Evolutionary conservation across 92 coral and sea anemone species (phyloP).

Genomic region (Epizoanthus ramosus): DNA sequence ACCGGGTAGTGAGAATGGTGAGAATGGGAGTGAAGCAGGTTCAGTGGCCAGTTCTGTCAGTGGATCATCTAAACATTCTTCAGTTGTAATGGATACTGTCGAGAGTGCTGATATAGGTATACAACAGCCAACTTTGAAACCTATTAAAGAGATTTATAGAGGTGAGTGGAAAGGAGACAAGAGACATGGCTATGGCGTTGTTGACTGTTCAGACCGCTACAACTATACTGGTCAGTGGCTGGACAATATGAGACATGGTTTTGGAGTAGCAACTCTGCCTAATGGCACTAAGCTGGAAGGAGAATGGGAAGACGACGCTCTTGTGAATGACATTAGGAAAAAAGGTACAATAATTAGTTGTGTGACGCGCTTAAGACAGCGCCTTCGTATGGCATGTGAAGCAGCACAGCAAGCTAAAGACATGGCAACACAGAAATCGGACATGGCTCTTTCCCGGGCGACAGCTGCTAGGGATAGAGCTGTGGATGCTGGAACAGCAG

Average conservation of each 20-base stretch:
- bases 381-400: conserved; percentile 79
- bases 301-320: conserved; percentile 76
- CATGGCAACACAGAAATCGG: conserved; percentile 82
- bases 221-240: conserved; percentile 81
- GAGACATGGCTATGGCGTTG: conserved; percentile 83
- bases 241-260: conserved; percentile 88
- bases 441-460: conserved; percentile 82
- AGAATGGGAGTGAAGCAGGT: conserved; percentile 63
- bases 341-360: conserved; percentile 75
- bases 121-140: conserved; percentile 46
- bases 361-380: conserved; percentile 82
- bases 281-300: conserved; percentile 79
- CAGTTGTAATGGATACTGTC: conserved; percentile 33
- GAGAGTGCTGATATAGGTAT: conserved; percentile 7
- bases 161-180: conserved; percentile 93
- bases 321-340: conserved; percentile 66
- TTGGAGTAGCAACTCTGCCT: conserved; percentile 76
- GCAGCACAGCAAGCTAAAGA: conserved; percentile 86
- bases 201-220: conserved; percentile 73
- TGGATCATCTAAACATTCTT: conserved; percentile 69
- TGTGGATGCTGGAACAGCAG: conserved; percentile 74
- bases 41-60: conserved; percentile 68
- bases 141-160: conserved; percentile 70
- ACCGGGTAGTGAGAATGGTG: conserved; percentile 51
- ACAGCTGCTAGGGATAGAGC: conserved; percentile 86